phyloP scores from a whole-genome alignment of 2,888 invertebrate species.

The Penaeus monodon region DNA sequence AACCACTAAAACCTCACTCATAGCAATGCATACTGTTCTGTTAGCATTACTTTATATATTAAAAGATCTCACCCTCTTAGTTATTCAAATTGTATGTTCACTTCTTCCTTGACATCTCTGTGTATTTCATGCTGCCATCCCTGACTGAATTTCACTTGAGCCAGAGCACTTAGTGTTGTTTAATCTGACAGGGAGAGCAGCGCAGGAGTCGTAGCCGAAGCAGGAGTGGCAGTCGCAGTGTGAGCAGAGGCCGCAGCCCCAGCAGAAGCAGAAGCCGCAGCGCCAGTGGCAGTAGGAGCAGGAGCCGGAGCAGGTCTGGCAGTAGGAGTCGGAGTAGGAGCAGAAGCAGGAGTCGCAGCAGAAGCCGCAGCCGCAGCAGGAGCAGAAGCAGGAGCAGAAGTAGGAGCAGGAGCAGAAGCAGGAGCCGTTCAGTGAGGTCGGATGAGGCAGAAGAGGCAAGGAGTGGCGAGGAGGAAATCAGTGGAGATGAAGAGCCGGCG shows the following conservation, averaged over 20 bases:
- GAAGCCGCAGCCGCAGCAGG: conserved; percentile 51
- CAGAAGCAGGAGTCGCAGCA: conserved; percentile 35
- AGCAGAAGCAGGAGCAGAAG: conserved; percentile 46
- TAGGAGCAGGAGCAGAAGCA: conserved; percentile 49
- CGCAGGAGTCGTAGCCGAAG: conserved; percentile 35
- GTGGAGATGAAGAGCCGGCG: conserved; percentile 65
- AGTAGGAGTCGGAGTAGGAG: conserved; percentile 33
- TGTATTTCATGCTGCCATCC: not conserved
- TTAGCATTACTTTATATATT: not conserved
- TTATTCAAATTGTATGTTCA: not conserved
- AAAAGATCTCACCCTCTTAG: not conserved
- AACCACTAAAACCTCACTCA: too few species aligned
- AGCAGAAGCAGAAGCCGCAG: conserved; percentile 34
- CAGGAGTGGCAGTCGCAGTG: not conserved
- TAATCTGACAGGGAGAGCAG: conserved; percentile 14
- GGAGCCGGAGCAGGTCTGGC: conserved; percentile 16
- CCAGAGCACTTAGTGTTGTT: too few species aligned
- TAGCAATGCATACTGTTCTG: too few species aligned
- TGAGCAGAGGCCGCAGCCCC: not conserved
- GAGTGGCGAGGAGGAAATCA: conserved; percentile 64
- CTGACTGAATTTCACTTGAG: too few species aligned
- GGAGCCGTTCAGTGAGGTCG: conserved; percentile 57
- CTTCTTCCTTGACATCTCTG: not conserved
- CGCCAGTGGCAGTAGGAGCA: conserved; percentile 10
- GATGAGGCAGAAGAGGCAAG: conserved; percentile 65